Conservation (phyloP, 2,113 vertebrate species). For the Pterocles gutturalis region DNA sequence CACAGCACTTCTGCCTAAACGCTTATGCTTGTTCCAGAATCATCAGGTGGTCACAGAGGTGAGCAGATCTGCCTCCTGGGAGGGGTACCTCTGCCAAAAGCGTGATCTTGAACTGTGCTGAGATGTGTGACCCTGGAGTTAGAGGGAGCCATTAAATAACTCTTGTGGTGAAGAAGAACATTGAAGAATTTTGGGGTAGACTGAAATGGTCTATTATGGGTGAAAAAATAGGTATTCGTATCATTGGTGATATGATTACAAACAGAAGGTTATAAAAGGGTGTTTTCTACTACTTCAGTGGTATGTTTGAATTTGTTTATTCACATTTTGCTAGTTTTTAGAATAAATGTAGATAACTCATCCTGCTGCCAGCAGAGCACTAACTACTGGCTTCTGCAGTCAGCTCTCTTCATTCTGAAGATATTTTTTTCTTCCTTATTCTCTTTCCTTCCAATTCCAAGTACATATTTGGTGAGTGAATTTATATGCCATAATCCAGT, state of each 20-base stretch:
- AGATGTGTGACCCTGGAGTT: neutral
- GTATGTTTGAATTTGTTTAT: neutral
- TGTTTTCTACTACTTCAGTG: neutral
- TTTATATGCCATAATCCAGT: neutral
- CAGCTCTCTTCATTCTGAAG: neutral
- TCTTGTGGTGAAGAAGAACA: neutral
- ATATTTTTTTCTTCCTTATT: neutral
- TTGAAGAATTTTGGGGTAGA: neutral
- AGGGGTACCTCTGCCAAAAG: neutral
- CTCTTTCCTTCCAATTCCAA: neutral
- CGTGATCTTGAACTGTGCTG: accelerated
- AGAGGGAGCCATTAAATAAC: neutral
- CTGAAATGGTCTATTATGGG: neutral
- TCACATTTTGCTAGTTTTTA: neutral
- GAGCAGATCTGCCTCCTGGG: neutral
- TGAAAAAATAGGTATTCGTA: neutral
- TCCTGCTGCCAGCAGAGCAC: neutral
- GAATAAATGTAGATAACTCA: neutral
- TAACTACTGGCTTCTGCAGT: neutral
- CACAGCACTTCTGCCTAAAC: slow-evolving; percentile 52
- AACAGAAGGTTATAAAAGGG: neutral
- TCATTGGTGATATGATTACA: neutral
- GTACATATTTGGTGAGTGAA: neutral
- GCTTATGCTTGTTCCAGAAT: neutral
- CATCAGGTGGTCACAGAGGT: neutral